Evolutionary conservation across 2,113 vertebrate species (phyloP), one percentile per base, ranked within the genome.

Genomic region (Saimiri boliviensis): DNA sequence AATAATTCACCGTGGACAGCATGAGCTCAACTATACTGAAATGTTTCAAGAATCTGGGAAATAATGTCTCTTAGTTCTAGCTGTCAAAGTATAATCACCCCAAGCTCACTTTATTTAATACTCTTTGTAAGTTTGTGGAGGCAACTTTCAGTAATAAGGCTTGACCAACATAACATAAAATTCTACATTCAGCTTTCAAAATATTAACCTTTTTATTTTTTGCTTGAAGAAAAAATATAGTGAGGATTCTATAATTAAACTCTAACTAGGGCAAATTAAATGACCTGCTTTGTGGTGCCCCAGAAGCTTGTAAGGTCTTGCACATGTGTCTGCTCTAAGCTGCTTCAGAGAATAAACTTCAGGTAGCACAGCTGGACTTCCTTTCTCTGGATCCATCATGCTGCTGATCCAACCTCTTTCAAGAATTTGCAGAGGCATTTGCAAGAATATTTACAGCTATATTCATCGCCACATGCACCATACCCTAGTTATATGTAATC

Each of bases 1-100:
- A 96, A 91, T 96, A 98, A 97, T 84, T 98, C 73, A 92, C n/a
- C 58, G 23, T 35, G 45, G 79, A 95, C 88, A 88, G 73, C 45
- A 63, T 82, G 87, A 66, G 37, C 27, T 94, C 56, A 92, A 40
- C 70, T 85, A 23, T 87, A 85, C 54, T 58, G 49, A 89, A 86
- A 73, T 89, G 60, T 58, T 81, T 95, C 63, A 91, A 96, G 83
- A 97, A 89, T 40, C 10, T 91, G 80, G 66, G 93, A 98, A 97
- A 92, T 77, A 83, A 74, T 37, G 25, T 56, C 12, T 86, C 80
- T 91, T 96, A 40, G 81, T 86, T 97, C 37, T 45, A 42, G 52
- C 81, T 95, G 74, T 74, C 58, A 80, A 97, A 95, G 52, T n/a
- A 85, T 45, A 93, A 86, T 96, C 81, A 93, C 68, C 73, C 2